Percentiles rank a stretch among this genome's conserved stretches.
phyloP scores from a whole-genome alignment of 2,888 invertebrate species.

The Ctenicera cuprea region DNA sequence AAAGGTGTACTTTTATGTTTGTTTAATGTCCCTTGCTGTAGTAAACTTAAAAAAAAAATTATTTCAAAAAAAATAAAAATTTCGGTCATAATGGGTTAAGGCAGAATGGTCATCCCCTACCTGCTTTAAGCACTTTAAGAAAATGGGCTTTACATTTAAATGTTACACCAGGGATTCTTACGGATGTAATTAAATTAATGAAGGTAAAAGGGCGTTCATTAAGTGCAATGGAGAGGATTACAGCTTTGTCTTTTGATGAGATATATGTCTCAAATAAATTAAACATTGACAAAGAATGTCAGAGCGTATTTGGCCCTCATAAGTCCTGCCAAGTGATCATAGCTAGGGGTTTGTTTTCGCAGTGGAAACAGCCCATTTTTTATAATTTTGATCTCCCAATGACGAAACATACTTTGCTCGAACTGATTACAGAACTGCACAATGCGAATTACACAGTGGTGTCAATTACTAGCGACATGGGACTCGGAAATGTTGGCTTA shows the following conservation, averaged over 20 bases:
- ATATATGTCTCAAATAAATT: constrained; percentile 56
- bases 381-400: constrained; percentile 59
- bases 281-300: constrained; percentile 51
- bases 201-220: constrained; percentile 46
- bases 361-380: constrained; percentile 61
- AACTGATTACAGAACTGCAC: constrained; percentile 48
- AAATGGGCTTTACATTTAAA: constrained; percentile 52
- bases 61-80: no score
- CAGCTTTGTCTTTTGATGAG: constrained; percentile 58
- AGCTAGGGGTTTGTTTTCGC: constrained; percentile 53
- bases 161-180: constrained; percentile 53
- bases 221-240: constrained; percentile 44
- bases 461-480: constrained; percentile 19
- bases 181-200: constrained; percentile 54
- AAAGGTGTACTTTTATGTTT: no score
- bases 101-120: constrained; percentile 42
- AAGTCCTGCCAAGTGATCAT: constrained; percentile 56
- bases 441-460: constrained; percentile 18
- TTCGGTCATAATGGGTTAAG: no score
- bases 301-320: constrained; percentile 57
- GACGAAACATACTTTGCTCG: constrained; percentile 55
- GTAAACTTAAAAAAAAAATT: no score
- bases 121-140: constrained; percentile 50
- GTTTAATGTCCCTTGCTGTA: no score
- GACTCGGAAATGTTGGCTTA: background rate